Evolutionary conservation across 1,140 invertebrate species (phyloP), one percentile per base, ranked within the genome.

Genomic region (Chironomus striatipennis): DNA sequence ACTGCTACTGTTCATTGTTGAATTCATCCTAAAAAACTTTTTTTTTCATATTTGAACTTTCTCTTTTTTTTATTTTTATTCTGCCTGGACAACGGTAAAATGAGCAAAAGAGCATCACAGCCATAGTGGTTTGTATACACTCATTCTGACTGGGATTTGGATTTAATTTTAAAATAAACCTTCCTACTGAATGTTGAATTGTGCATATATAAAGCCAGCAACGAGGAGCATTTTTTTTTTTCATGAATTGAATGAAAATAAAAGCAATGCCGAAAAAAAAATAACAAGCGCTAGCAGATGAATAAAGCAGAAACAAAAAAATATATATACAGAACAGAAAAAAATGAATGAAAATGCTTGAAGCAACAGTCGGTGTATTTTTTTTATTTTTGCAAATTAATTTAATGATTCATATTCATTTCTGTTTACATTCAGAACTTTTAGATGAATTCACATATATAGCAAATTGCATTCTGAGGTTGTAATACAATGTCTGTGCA

Each of bases 111-210:
- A 9, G 15, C 8, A 47, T 34, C 24, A n/a, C n/a, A 34, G 24
- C 24, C 24, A 5, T 34, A 34, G 24, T 34, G 24, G 24, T 34
- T n/a, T 34, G 24, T 47, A 47, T 57, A 57, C 4, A 57, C n/a
- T n/a, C n/a, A 57, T 12, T n/a, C 47, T 57, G 47, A 57, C 12
- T 57, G 5, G 12, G 12, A 57, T 57, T n/a, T 15, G 15, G 12
- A 57, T 57, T 57, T 57, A 57, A 57, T 57, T 57, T 57, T 57
- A 57, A 57, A 57, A 57, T 57, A 57, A 57, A 57, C 47, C 24
- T 34, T 34, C 24, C 24, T 34, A 34, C 24, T 34, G 24, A 34
- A 34, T 34, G n/a, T n/a, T n/a, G n/a, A n/a, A n/a, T n/a, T n/a
- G n/a, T n/a, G 24, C 24, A 34, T 34, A 34, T 34, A 34, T 34